Evolutionary conservation across 2,797 vertebrate genomes (phyloP).

Genomic region (Varecia variegata): DNA sequence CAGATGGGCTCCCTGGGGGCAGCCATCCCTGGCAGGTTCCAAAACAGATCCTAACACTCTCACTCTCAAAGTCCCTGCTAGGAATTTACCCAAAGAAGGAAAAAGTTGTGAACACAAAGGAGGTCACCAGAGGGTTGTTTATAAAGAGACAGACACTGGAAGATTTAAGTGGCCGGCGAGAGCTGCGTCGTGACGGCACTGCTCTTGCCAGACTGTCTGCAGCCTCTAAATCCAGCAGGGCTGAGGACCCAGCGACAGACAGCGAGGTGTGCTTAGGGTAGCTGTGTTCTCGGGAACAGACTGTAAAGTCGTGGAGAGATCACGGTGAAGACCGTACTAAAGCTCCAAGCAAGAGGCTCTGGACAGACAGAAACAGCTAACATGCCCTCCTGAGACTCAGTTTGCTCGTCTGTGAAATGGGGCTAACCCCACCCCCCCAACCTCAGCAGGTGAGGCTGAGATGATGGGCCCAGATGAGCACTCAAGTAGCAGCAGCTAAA

Average conservation of each 20-base stretch:
- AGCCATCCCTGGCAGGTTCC: background rate
- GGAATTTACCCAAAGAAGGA: conserved; percentile 65
- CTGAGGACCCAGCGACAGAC: background rate
- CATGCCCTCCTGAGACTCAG: background rate
- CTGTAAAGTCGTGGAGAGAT: background rate
- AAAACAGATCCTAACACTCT: background rate
- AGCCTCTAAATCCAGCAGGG: background rate
- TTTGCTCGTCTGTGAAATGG: background rate
- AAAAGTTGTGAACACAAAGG: background rate
- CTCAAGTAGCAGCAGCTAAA: background rate
- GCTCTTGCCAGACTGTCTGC: background rate
- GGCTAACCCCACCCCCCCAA: background rate
- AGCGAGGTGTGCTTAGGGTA: fast-evolving
- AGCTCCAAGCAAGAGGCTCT: background rate
- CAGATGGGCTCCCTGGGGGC: background rate
- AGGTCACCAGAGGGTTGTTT: conserved; percentile 41
- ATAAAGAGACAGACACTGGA: background rate
- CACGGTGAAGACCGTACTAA: background rate
- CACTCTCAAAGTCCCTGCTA: background rate
- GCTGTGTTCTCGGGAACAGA: background rate
- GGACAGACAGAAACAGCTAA: background rate
- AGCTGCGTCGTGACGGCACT: background rate
- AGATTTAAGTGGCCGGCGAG: background rate
- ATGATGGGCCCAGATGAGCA: background rate
- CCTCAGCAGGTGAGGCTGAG: background rate